phyloP scores from a whole-genome alignment of 35 echinoderm and acorn worm genomes.

The Diadema setosum region DNA sequence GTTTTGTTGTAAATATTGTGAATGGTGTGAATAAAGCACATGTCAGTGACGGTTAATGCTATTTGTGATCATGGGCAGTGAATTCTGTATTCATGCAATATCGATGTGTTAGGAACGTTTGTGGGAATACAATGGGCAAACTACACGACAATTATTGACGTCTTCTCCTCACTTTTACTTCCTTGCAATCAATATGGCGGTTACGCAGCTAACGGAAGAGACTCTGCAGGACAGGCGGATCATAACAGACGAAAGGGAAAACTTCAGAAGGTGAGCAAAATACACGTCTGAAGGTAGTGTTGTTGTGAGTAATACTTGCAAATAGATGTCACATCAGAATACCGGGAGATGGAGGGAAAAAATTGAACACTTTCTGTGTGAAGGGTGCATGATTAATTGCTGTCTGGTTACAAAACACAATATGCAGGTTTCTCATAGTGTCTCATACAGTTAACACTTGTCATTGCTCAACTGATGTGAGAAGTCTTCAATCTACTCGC shows the following conservation, averaged over 20 bases:
- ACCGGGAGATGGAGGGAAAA: too few species aligned
- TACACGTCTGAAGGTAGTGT: too few species aligned
- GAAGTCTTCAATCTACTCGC: too few species aligned
- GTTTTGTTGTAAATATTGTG: not conserved
- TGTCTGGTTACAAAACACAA: too few species aligned
- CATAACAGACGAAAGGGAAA: constrained; percentile 8
- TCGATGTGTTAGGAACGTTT: too few species aligned
- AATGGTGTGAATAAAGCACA: not conserved
- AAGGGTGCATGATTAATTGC: too few species aligned
- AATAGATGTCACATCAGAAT: too few species aligned
- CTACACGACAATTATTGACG: not conserved
- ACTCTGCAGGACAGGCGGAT: not conserved
- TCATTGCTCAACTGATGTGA: too few species aligned
- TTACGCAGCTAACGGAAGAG: not conserved
- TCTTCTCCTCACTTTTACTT: not conserved
- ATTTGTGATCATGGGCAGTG: not conserved
- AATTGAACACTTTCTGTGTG: too few species aligned
- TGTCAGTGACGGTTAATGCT: not conserved
- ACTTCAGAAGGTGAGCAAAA: constrained; percentile 3
- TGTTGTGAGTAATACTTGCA: too few species aligned
- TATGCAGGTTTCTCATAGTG: too few species aligned
- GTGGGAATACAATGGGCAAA: not conserved
- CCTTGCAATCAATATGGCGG: not conserved
- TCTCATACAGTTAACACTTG: too few species aligned
- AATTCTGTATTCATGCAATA: not conserved